A percentile compares a stretch with the other conserved stretches of the same genome.
Evolutionary conservation across 1,140 invertebrate genomes (phyloP).

Genomic region (Drosophila auraria): DNA sequence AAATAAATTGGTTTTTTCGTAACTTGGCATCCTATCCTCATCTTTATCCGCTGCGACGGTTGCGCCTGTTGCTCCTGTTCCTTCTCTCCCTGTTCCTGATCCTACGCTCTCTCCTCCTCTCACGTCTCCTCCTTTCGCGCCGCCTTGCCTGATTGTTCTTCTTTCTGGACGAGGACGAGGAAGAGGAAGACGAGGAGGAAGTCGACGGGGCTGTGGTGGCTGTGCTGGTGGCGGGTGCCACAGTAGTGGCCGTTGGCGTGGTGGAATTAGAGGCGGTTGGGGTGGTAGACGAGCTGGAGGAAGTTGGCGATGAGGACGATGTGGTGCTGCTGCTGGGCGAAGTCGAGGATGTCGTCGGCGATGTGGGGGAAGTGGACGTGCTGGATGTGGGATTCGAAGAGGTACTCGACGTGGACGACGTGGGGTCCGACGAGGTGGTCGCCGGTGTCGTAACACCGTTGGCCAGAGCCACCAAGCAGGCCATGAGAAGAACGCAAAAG

Average conservation of each 20-base stretch:
- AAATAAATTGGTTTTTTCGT: not conserved
- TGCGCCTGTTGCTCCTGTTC: not conserved
- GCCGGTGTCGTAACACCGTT: not conserved
- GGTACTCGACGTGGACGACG: not conserved
- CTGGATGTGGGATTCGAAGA: slow-evolving; percentile 1
- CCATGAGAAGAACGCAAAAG: not conserved
- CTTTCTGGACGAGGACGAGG: slow-evolving; percentile 7
- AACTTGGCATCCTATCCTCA: not conserved
- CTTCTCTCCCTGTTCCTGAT: slow-evolving; percentile 6
- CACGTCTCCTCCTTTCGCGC: not conserved
- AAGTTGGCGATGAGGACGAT: not conserved
- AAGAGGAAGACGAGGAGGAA: not conserved
- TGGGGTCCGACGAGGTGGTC: not conserved
- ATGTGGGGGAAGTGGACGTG: not conserved
- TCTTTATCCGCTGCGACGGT: not conserved
- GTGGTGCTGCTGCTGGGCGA: not conserved
- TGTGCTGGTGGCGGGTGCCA: not conserved
- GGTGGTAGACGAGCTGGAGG: not conserved
- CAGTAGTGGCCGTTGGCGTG: not conserved
- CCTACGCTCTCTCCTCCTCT: slow-evolving; percentile 1
- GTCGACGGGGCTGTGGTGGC: not conserved
- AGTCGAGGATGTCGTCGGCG: not conserved
- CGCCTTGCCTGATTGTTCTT: not conserved
- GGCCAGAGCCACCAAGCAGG: not conserved
- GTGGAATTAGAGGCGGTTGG: not conserved